phyloP scores from a whole-genome alignment of 2,888 invertebrate species.

The Perizoma flavofasciatum region DNA sequence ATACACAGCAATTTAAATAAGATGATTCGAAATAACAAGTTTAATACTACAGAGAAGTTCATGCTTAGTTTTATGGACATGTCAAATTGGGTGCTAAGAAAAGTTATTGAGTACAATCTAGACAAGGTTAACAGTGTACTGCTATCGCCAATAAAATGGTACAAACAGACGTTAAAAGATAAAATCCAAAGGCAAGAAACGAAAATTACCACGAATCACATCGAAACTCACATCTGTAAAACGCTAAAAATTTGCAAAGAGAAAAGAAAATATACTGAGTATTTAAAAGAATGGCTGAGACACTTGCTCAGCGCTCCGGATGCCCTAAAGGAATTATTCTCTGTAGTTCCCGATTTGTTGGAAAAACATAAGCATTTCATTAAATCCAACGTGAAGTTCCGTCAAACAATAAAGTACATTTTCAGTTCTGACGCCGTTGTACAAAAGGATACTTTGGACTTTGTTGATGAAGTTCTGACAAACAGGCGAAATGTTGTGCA shows the following conservation, averaged over 20 bases:
- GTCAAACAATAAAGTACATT: slow-evolving; percentile 36
- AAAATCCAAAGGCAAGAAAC: slow-evolving; percentile 29
- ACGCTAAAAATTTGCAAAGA: slow-evolving; percentile 15
- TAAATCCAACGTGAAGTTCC: slow-evolving; percentile 23
- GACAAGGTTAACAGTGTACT: slow-evolving; percentile 11
- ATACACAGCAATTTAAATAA: slow-evolving; percentile 12
- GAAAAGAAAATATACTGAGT: slow-evolving; percentile 17
- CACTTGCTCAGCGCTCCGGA: slow-evolving; percentile 10
- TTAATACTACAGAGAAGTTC: slow-evolving; percentile 19
- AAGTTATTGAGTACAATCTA: slow-evolving; percentile 17
- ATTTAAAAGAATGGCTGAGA: slow-evolving; percentile 25
- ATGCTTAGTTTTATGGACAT: slow-evolving; percentile 19
- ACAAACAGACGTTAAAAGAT: slow-evolving; percentile 22
- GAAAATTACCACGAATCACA: slow-evolving; percentile 17
- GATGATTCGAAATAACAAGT: slow-evolving; percentile 5
- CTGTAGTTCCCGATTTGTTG: slow-evolving; percentile 5
- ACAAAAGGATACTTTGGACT: slow-evolving; percentile 56
- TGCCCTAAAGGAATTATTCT: slow-evolving; percentile 14
- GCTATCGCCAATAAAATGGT: slow-evolving; percentile 18
- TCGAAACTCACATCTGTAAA: slow-evolving; percentile 16
- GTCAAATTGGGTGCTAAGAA: slow-evolving; percentile 14
- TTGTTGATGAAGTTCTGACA: slow-evolving; percentile 55
- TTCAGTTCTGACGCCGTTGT: slow-evolving; percentile 37
- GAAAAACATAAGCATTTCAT: slow-evolving; percentile 21
- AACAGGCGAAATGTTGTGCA: slow-evolving; percentile 44